Percentiles rank a stretch among this genome's conserved stretches.
Conservation (phyloP, 2,113 vertebrate species). For the Rhipidura dahli region DNA sequence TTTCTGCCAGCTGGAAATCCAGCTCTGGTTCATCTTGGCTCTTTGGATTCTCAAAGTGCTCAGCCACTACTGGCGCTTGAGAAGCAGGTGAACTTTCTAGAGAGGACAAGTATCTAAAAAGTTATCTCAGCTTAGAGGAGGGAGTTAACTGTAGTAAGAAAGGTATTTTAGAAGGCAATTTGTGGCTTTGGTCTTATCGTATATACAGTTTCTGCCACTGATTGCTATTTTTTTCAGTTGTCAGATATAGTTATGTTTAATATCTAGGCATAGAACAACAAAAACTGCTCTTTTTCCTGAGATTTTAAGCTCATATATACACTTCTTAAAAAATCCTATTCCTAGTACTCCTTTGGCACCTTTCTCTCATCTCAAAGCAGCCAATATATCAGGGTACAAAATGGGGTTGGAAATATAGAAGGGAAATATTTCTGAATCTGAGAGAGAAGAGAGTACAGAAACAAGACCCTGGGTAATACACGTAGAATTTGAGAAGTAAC, state of each 20-base stretch:
- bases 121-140: not conserved
- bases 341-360: not conserved
- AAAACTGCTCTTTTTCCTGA: not conserved
- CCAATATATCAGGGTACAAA: not conserved
- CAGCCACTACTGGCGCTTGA: not conserved
- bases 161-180: not conserved
- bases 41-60: not conserved
- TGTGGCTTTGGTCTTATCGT: not conserved
- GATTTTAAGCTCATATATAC: not conserved
- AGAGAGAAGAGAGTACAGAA: not conserved
- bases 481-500: not conserved
- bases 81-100: not conserved
- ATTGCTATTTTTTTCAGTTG: not conserved
- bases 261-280: not conserved
- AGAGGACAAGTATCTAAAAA: not conserved
- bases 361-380: not conserved
- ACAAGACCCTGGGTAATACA: not conserved
- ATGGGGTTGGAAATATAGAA: not conserved
- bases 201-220: not conserved
- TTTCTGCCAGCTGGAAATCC: not conserved
- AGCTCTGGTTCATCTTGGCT: not conserved
- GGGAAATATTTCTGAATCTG: not conserved
- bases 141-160: not conserved
- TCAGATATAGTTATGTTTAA: not conserved
- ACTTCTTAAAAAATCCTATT: not conserved